These are phyloP conservation scores for Chelonoidis abingdonii DNA, from an alignment of 2,113 vertebrate species.

Conservation along the genomic window DNA sequence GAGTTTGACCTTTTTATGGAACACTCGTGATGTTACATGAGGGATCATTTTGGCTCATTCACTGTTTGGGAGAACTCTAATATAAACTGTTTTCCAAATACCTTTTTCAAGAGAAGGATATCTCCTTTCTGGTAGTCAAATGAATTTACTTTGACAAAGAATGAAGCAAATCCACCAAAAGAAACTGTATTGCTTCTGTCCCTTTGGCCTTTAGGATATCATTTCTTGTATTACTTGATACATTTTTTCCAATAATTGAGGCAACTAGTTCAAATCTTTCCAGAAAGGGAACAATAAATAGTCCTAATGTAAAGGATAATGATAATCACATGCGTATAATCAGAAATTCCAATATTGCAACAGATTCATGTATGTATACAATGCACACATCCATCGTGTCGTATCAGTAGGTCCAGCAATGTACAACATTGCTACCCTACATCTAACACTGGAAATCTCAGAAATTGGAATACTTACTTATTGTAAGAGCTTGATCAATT, in stretches of 20 bases:
- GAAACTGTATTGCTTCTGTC: neutral
- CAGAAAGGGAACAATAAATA: neutral
- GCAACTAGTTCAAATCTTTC: neutral
- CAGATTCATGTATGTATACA: neutral
- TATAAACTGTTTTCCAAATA: neutral
- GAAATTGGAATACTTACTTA: neutral
- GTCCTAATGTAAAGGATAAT: neutral
- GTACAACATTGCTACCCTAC: neutral
- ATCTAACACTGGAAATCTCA: neutral
- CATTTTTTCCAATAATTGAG: neutral
- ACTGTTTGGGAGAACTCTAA: neutral
- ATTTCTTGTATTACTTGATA: neutral
- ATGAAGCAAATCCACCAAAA: neutral
- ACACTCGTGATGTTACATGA: neutral
- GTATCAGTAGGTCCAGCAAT: neutral
- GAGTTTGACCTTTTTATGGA: neutral
- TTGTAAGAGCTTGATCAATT: neutral
- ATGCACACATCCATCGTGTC: neutral
- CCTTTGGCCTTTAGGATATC: neutral
- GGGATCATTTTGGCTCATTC: neutral
- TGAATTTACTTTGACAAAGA: neutral
- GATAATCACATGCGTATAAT: accelerated
- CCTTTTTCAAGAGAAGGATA: neutral
- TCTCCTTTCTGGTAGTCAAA: neutral
- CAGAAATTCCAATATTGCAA: neutral